Evolutionary conservation across 1,140 invertebrate species (phyloP), one percentile per base, ranked within the genome.

Genomic region (Sarcophaga peregrina): DNA sequence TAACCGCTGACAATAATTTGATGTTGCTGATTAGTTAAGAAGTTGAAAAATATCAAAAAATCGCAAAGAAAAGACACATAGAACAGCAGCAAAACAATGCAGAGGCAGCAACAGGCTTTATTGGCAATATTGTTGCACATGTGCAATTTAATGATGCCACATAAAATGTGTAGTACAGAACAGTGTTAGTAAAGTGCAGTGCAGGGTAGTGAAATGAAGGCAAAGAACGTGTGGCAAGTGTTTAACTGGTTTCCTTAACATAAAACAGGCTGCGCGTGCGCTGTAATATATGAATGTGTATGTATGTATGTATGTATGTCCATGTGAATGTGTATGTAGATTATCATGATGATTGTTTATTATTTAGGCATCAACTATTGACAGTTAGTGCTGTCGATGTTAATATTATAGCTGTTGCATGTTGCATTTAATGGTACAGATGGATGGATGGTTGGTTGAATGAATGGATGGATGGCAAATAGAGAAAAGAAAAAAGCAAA

Each of bases 171-270:
- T 37, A 37, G 25, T 37, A 4, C 25, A 37, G 25, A 2, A 4
- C 25, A 37, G 25, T n/a, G n/a, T n/a, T n/a, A n/a, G n/a, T n/a
- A n/a, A n/a, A n/a, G n/a, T 37, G 25, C 25, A 37, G 25, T 37
- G 25, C 25, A 37, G 25, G 1, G 54, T 13, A 45, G 73, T 45
- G 17, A 47, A 25, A 9, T 15, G 46, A 78, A 68, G 82, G 25
- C 25, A 37, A 37, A 62, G 82, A 83, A 83, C 74, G 74, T 83
- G 74, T 83, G 82, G 50, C 82, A 58, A 73, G 82, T 83, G 82
- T 83, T 83, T 37, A 83, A 83, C 82, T 80, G 50, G 82, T 83
- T 83, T 78, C 62, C n/a, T 37, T 37, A 37, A 37, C 25, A 37
- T 37, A 37, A 37, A 37, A 37, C 25, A 37, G 48, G n/a, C 46